A percentile compares a stretch with the other conserved stretches of the same genome.
phyloP scores from a whole-genome alignment of 1,140 invertebrate genomes.

The Drosophila tani region DNA sequence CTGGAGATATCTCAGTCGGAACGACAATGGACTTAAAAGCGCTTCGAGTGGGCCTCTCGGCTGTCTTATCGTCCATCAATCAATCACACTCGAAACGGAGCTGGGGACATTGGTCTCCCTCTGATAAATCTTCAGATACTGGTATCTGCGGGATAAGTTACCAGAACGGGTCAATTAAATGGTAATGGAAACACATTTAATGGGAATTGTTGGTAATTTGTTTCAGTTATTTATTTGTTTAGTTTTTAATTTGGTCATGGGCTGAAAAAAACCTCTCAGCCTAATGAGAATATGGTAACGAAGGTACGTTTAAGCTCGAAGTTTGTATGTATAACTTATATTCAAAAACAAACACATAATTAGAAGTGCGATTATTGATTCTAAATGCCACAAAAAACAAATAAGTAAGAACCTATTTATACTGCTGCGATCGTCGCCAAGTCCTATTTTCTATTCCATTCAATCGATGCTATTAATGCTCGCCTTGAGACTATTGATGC shows the following conservation, averaged over 20 bases:
- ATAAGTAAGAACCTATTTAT: too few relatives aligned
- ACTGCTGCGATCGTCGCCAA: neutral
- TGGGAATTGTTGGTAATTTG: constrained; percentile 61
- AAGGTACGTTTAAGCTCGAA: neutral
- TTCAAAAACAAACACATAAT: neutral
- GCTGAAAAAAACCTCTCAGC: neutral
- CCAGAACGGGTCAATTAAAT: constrained; percentile 56
- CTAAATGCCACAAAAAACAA: neutral
- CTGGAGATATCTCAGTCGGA: neutral
- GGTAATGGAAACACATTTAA: constrained; percentile 67
- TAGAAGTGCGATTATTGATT: neutral
- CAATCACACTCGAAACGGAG: constrained; percentile 61
- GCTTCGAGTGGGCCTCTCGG: constrained; percentile 29
- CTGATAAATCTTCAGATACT: constrained; percentile 2
- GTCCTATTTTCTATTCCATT: neutral
- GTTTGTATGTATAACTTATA: neutral
- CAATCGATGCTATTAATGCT: constrained; percentile 1
- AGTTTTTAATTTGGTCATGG: neutral
- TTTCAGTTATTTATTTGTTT: constrained; percentile 43
- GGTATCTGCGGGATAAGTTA: constrained; percentile 1
- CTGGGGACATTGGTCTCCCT: constrained; percentile 47
- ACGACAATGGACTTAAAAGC: constrained; percentile 6
- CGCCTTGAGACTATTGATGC: constrained; percentile 35
- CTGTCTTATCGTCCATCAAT: constrained; percentile 67
- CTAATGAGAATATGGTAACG: too few relatives aligned